Conservation (phyloP, 1,140 invertebrate species). For the Polypedilum pembai region DNA sequence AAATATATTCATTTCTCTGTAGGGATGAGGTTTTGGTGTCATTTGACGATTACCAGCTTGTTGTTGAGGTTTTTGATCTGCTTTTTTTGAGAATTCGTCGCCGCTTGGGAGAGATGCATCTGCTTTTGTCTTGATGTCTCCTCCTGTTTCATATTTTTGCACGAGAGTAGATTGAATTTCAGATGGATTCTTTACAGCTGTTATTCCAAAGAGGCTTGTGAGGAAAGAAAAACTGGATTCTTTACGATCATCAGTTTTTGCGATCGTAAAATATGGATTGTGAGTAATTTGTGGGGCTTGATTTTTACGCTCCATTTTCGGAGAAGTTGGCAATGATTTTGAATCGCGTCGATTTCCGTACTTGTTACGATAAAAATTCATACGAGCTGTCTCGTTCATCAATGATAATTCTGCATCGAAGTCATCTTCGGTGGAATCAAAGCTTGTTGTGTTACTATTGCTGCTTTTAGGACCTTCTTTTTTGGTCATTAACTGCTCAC, state of each 20-base stretch:
- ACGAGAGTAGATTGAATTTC: neutral
- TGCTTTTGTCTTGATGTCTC: neutral
- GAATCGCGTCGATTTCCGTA: neutral
- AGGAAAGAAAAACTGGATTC: neutral
- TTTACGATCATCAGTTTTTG: neutral
- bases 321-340: neutral
- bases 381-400: constrained; percentile 10
- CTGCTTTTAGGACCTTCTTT: neutral
- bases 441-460: too few relatives aligned
- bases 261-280: constrained; percentile 11
- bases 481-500: neutral
- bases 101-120: neutral
- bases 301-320: constrained; percentile 15
- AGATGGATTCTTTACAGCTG: neutral
- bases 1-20: constrained; percentile 21
- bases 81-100: neutral
- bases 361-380: neutral
- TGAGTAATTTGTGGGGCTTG: neutral
- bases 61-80: neutral
- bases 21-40: neutral
- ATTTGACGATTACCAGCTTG: neutral
- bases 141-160: neutral
- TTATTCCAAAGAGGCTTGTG: neutral
- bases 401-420: constrained; percentile 10
- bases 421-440: neutral